Conservation (phyloP, 2,797 vertebrate species). For the Silurus aristotelis region DNA sequence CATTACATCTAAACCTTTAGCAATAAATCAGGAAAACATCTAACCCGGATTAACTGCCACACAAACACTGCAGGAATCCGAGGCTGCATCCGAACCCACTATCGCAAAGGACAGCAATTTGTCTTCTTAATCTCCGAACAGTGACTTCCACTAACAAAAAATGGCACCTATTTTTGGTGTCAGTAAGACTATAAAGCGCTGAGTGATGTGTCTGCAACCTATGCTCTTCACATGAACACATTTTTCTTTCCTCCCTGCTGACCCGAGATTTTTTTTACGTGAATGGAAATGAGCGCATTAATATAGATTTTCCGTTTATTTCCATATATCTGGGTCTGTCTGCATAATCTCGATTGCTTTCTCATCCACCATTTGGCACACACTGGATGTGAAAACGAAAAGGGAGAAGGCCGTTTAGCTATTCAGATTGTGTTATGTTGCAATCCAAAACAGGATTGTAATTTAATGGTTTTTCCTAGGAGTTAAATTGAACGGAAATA, state of each 20-base stretch:
- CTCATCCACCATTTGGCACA: neutral
- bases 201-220: neutral
- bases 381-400: neutral
- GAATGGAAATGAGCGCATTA: neutral
- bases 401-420: neutral
- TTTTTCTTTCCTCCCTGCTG: neutral
- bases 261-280: neutral
- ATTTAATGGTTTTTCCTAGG: neutral
- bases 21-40: conserved; percentile 37
- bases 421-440: neutral
- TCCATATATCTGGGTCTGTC: neutral
- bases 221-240: neutral
- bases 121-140: conserved; percentile 24
- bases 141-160: neutral
- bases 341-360: neutral
- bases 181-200: neutral
- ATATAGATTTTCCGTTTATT: neutral
- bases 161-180: neutral
- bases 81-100: conserved; percentile 6
- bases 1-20: conserved; percentile 33
- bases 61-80: conserved; percentile 17
- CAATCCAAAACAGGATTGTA: neutral
- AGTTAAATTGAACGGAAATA: neutral
- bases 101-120: conserved; percentile 28
- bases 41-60: conserved; percentile 4